A percentile compares a stretch with the other conserved stretches of the same genome.
These are phyloP conservation scores for Elachura formosa DNA, from an alignment of 2,113 vertebrate genomes.

Conservation along the genomic window DNA sequence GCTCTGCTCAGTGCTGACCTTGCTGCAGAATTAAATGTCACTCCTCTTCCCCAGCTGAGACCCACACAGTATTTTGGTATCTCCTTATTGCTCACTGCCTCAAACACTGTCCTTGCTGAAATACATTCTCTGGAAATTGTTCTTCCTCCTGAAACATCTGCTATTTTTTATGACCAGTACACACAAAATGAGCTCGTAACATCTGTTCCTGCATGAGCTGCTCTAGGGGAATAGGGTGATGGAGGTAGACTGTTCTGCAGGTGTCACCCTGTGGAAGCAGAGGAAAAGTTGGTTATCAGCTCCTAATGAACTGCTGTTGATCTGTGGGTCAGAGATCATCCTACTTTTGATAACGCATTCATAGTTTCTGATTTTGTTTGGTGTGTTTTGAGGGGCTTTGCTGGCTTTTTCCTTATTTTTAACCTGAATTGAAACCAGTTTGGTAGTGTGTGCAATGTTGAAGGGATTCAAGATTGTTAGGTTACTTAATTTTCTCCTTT, in stretches of 20 bases:
- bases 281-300: background rate
- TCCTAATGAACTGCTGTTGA: background rate
- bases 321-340: background rate
- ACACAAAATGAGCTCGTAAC: background rate
- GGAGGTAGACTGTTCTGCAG: background rate
- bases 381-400: background rate
- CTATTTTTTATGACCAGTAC: background rate
- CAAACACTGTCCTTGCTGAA: background rate
- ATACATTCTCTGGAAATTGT: background rate
- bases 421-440: background rate
- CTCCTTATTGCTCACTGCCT: background rate
- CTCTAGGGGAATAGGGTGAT: background rate
- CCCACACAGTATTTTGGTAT: background rate
- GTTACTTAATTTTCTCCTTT: background rate
- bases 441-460: background rate
- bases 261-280: background rate
- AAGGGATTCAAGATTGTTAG: background rate
- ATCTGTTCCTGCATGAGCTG: background rate
- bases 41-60: background rate
- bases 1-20: background rate
- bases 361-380: background rate
- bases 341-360: background rate
- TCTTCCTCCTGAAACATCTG: background rate
- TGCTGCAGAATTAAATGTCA: background rate
- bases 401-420: background rate